phyloP scores from a whole-genome alignment of 2,797 vertebrate species.

The Gallinago nigripennis region DNA sequence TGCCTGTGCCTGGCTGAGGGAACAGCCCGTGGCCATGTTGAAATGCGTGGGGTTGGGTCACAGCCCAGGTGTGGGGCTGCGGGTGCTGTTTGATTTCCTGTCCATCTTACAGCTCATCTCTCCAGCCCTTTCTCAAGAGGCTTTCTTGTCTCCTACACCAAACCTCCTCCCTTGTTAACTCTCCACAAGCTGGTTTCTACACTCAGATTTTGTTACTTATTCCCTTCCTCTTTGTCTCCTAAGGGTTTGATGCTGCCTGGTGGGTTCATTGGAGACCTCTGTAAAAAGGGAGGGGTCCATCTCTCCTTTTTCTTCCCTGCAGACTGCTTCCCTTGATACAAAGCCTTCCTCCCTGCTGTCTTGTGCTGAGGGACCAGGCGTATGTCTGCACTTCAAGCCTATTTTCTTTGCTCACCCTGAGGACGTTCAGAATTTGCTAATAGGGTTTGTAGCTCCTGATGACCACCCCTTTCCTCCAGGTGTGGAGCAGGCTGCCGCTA shows the following conservation, averaged over 20 bases:
- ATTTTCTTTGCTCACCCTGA: not conserved
- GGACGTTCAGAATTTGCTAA: not conserved
- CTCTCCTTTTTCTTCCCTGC: not conserved
- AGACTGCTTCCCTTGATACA: not conserved
- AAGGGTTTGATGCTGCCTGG: not conserved
- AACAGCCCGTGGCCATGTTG: not conserved
- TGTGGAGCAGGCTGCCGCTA: not conserved
- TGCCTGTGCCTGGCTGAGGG: not conserved
- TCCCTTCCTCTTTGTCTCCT: not conserved
- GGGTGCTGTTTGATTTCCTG: not conserved
- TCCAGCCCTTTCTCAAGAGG: not conserved
- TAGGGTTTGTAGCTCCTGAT: not conserved
- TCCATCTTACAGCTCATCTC: not conserved
- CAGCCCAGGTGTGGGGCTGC: not conserved
- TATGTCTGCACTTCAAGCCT: not conserved
- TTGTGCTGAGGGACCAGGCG: not conserved
- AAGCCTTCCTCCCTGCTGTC: not conserved
- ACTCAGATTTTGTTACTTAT: not conserved
- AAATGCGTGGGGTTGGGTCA: not conserved
- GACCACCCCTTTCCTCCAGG: not conserved
- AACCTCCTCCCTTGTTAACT: not conserved
- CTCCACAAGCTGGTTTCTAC: not conserved
- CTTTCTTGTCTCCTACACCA: not conserved
- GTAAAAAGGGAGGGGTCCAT: not conserved
- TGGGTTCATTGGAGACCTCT: not conserved